Base-by-base conservation (phyloP, 1,140 invertebrate species). In the Probaryconus sp. region DNA sequence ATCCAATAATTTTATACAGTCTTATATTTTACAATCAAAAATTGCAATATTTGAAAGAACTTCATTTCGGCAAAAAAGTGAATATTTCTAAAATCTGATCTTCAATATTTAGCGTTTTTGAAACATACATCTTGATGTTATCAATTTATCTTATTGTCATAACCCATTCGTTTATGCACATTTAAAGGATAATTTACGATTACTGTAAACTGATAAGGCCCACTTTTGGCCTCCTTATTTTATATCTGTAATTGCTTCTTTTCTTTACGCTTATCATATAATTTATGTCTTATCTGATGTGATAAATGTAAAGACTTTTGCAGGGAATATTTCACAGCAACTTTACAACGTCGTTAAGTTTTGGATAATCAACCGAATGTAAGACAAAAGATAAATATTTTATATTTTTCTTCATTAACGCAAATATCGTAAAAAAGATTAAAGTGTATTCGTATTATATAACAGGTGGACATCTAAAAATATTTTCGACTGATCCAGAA, bases 181-280 rank as follows among this genome's bases (percentile, higher is more conserved):
- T 56, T 71, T 71, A 56, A 38, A 55, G 13, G 60, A 72, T 60
- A 72, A 72, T 65, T 72, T 60, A 72, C 33, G 61, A 65, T 65
- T 35, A 65, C 60, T 65, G 37, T 45, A 40, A 37, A 60, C 61
- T 65, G 69, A 65, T 72, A 72, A 51, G 7, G 5, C 2, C 9
- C 31, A 3, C n/a, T 53, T 55, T 72, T 58, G 11, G 9, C 6
- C 20, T 60, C 33, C 31, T 26, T 10, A 7, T 53, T 42, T 67
- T 47, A 16, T 37, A 10, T 31, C 35, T 45, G 31, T 55, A 71
- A 63, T 71, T 42, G 50, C 58, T 58, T 38, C 51, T 60, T 58
- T 64, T 65, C 30, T 72, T 65, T 53, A 16, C 60, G 60, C 35
- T 65, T 72, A 65, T 72, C 67, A 35, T 48, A 72, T 50, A 72